Evolutionary conservation across 2,113 vertebrate genomes (phyloP), one percentile per base, ranked within the genome.

Genomic region (Reinhardtius hippoglossoides): DNA sequence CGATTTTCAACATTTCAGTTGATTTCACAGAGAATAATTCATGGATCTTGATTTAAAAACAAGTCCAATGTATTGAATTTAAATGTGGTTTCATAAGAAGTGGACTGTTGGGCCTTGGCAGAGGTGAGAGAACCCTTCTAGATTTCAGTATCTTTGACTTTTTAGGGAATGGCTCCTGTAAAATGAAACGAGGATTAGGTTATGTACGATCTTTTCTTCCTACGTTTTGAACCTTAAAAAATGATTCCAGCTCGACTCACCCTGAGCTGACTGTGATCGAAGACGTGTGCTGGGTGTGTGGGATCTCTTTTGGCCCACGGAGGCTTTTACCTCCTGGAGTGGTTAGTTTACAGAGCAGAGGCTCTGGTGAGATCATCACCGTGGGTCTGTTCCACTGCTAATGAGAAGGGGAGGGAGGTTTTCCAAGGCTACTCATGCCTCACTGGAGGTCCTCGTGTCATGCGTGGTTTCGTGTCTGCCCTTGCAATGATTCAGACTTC

Each of bases 381-480:
- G 27, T 67, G 65, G 85, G 64, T 63, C 66, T 65, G 80, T 82
- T 80, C 87, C 90, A 83, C 73, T 82, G 50, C 80, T 85, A 88
- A 89, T 91, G 87, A 81, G 71, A 89, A 80, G 54, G 79, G 80
- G 74, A 64, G 67, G 10, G 46, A 8, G 46, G 46, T 75, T 87
- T 90, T 83, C 84, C 89, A 84, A 87, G 67, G 87, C 77, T 77
- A 26, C 78, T 86, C 88, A 83, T 86, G 76, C 76, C 83, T 86
- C 76, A 67, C 79, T 80, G 88, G 88, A 90, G 92, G 80, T 87
- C 84, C 76, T 76, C 15, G 46, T 80, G 82, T 91, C 85, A 86
- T 84, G 76, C 83, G 78, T 78, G 76, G 80, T 12, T 65, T 89
- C 31, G 81, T 9, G 88, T 87, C 78, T 74, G 56, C 13, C 24